These are phyloP conservation scores for Camponotus vicinus DNA, from an alignment of 1,140 invertebrate genomes.

Conservation along the genomic window DNA sequence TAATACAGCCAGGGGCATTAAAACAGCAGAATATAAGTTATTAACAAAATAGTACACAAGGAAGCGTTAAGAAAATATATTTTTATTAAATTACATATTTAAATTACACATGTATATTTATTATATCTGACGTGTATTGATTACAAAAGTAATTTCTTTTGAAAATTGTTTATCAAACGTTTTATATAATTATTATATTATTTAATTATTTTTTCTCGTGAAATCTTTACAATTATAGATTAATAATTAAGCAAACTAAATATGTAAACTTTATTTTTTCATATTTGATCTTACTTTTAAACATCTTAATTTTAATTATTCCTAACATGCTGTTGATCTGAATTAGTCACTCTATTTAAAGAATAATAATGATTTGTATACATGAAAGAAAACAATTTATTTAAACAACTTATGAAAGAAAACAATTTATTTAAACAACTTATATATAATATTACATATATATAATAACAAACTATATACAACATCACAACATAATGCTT, in stretches of 20 bases:
- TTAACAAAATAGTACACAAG: neutral
- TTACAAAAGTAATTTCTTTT: neutral
- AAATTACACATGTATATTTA: neutral
- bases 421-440: conserved; percentile 67
- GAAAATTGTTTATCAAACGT: neutral
- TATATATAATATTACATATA: conserved; percentile 62
- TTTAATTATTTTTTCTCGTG: neutral
- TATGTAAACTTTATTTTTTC: neutral
- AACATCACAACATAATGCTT: conserved; percentile 36
- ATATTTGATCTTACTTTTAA: neutral
- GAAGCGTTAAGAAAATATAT: neutral
- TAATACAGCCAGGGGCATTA: neutral
- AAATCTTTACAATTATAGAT: neutral
- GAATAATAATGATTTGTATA: neutral
- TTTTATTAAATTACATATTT: neutral
- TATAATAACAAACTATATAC: conserved; percentile 66
- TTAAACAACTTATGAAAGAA: conserved; percentile 54
- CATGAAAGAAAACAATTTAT: conserved; percentile 63
- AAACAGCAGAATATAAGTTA: neutral
- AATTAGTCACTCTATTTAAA: neutral
- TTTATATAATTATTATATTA: neutral
- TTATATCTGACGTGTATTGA: neutral
- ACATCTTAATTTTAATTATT: neutral
- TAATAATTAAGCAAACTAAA: conserved; percentile 9
- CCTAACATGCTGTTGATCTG: neutral